phyloP scores from a whole-genome alignment of 2,113 vertebrate genomes.

The Acrocephalus kingi region DNA sequence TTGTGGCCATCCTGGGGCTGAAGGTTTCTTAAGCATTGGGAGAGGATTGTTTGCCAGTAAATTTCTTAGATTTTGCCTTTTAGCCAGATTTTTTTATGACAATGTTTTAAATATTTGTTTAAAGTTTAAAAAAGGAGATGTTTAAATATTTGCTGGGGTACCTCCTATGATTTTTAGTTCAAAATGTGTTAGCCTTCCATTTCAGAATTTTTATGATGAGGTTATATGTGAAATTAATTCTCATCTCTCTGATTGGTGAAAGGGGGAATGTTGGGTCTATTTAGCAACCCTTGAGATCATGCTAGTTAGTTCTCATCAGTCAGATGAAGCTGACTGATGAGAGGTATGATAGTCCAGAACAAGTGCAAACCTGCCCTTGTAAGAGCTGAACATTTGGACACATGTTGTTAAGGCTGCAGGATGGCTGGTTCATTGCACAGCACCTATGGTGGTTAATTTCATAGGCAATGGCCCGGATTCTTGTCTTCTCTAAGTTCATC shows the following conservation, averaged over 20 bases:
- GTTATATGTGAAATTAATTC: neutral
- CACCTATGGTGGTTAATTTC: neutral
- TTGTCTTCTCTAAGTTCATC: neutral
- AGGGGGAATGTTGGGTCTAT: neutral
- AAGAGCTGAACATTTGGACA: neutral
- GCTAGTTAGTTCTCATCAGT: neutral
- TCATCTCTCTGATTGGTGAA: neutral
- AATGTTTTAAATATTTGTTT: neutral
- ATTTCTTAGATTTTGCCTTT: neutral
- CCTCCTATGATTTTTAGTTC: neutral
- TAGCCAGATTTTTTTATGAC: neutral
- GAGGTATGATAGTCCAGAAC: neutral
- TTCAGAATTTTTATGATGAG: neutral
- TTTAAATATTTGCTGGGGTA: neutral
- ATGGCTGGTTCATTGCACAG: neutral
- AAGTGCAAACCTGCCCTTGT: neutral
- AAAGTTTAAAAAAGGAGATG: neutral
- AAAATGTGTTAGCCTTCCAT: neutral
- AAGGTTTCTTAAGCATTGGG: neutral
- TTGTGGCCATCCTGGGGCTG: neutral
- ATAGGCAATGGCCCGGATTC: neutral
- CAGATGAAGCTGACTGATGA: neutral
- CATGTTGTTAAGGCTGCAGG: neutral
- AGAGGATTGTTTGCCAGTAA: neutral
- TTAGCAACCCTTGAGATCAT: neutral